Base-by-base conservation (phyloP, 2,113 vertebrate species). In the Pelusios castaneus region DNA sequence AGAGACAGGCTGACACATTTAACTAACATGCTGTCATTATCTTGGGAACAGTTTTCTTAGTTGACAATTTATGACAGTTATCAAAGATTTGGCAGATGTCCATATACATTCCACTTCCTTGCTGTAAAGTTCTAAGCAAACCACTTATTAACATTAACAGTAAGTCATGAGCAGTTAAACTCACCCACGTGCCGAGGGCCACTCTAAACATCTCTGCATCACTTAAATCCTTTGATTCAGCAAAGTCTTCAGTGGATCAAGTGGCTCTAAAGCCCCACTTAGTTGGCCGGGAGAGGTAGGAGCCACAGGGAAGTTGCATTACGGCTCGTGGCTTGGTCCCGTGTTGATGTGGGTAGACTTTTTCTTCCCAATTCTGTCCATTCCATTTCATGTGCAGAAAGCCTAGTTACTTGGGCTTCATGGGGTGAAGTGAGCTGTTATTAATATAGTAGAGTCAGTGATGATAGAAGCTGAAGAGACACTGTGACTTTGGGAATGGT, bases 391-490 rank as follows among this genome's bases (percentile, higher is more conserved):
- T 4, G 51, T 5, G 24, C 7, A 47, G 80, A 41, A 75, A 77
- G 34, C 29, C 63, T 29, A 45, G 29, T 83, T 29, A 25, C 12
- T 31, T 19, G 83, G 11, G 29, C 12, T 81, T 83, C 89, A 47
- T 2, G 31, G 29, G 38, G 34, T 90, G 54, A 85, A 92, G 77
- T 41, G 56, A 8, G 8, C 6, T 0, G 2, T 4, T 5, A 31
- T 25, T 73, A 80, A 51, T 82, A 25, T 82, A 67, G n/a, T n/a
- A 78, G 12, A 2, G 22, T 3, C 5, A 43, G 1, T 0, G 10
- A 85, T 24, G 4, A 5, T 0, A 0, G 43, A 43, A 19, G 17
- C 55, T 52, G 58, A 60, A 67, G 21, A 51, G 51, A 87, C 6
- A 2, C 55, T 82, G 29, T 54, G 47, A 70, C 14, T 94, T 34